These are phyloP conservation scores for Symphodus melops DNA, from an alignment of 2,113 vertebrate species.

Conservation along the genomic window DNA sequence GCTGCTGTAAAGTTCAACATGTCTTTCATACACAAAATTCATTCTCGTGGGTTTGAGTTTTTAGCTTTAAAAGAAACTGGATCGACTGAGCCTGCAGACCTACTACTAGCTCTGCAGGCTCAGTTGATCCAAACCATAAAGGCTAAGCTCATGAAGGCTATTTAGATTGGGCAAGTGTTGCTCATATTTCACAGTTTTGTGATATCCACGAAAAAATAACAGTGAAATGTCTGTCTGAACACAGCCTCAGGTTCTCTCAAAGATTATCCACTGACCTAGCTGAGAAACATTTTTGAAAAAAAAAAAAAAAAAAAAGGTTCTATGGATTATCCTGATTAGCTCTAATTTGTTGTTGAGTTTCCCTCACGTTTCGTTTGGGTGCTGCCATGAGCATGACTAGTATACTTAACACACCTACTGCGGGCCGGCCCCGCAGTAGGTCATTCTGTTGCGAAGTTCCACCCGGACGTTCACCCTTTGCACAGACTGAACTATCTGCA, in stretches of 20 bases:
- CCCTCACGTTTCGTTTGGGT: neutral
- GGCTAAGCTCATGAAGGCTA: conserved; percentile 2
- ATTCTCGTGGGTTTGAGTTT: neutral
- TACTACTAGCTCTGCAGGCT: neutral
- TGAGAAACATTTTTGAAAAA: neutral
- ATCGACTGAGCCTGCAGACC: no score
- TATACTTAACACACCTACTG: no score
- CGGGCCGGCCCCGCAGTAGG: no score
- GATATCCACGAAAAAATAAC: neutral
- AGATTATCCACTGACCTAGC: neutral
- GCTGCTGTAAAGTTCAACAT: neutral
- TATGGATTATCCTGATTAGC: neutral
- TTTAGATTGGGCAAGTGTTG: neutral
- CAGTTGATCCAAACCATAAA: neutral
- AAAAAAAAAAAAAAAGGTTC: conserved; percentile 8
- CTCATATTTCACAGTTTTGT: conserved; percentile 14
- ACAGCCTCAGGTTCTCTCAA: neutral
- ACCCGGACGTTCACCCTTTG: no score
- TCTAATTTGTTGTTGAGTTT: neutral
- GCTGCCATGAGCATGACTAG: neutral
- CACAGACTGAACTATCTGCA: neutral
- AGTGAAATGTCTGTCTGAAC: neutral
- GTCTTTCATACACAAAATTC: neutral
- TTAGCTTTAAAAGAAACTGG: neutral
- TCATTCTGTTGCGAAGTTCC: no score